phyloP scores from a whole-genome alignment of 1,140 invertebrate species.

The Drosophila lini region DNA sequence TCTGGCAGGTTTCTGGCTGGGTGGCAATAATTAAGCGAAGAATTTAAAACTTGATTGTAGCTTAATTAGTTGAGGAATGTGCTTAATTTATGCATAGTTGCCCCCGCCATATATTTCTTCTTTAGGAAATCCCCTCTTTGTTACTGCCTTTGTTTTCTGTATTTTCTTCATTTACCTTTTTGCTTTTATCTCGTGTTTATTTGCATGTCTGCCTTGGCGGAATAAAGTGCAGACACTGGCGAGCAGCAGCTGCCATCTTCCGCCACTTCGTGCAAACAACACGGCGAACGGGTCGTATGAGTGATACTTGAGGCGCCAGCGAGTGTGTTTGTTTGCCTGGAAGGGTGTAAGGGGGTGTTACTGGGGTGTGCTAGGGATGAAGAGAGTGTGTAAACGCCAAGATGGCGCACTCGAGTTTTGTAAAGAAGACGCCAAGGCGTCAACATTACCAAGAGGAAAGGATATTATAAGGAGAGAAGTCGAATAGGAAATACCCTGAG shows the following conservation, averaged over 20 bases:
- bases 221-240: slow-evolving; percentile 68
- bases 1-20: slow-evolving; percentile 14
- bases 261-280: slow-evolving; percentile 59
- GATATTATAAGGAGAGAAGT: background rate
- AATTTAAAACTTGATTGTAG: slow-evolving; percentile 64
- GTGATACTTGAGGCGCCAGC: slow-evolving; percentile 66
- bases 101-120: background rate
- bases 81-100: slow-evolving; percentile 58
- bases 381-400: slow-evolving; percentile 54
- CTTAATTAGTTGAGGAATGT: slow-evolving; percentile 66
- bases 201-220: slow-evolving; percentile 67
- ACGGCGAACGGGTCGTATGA: slow-evolving; percentile 70
- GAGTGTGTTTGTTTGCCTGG: slow-evolving; percentile 16
- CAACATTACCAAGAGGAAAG: slow-evolving; percentile 51
- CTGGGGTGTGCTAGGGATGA: background rate
- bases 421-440: slow-evolving; percentile 68
- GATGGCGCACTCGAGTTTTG: slow-evolving; percentile 66
- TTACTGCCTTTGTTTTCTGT: slow-evolving; percentile 4
- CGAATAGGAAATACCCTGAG: slow-evolving; percentile 13
- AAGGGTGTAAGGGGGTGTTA: slow-evolving; percentile 1
- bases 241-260: slow-evolving; percentile 23
- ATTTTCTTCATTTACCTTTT: slow-evolving; percentile 35
- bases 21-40: slow-evolving; percentile 21
- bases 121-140: background rate
- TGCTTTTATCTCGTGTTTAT: slow-evolving; percentile 62